Base-by-base conservation (phyloP, 2,888 invertebrate genomes). In the Leptopilina myrica region DNA sequence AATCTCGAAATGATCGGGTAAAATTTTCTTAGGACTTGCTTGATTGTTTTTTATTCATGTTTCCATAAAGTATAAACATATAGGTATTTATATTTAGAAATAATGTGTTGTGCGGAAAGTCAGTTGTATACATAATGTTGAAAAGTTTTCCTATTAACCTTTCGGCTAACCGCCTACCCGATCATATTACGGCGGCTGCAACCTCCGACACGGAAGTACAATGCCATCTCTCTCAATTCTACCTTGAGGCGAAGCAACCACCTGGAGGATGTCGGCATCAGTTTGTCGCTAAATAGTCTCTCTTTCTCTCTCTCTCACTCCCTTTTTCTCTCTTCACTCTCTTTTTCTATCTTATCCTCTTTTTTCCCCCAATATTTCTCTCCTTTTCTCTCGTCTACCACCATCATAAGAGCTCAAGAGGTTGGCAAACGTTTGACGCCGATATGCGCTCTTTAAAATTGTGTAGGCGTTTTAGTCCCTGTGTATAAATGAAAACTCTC, bases 341-440 rank as follows among this genome's bases (percentile, higher is more conserved):
- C 33, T 33, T 33, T 33, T 33, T 33, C 33, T 33, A 33, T 33
- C 33, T 33, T 33, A 33, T 33, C 33, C 33, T 33, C 33, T 33
- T 5, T 33, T 33, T 33, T 33, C 4, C 5, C 5, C 5, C 33
- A 4, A 33, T 33, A 33, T 33, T 33, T 33, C 33, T 33, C 33
- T 33, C 33, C 3, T 33, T 33, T 33, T 33, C 33, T 33, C 33
- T 43, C 43, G 43, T 43, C 49, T 49, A 12, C 49, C 11, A 12
- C 86, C 85, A 86, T 85, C 84, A 85, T 80, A 83, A 81, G 83
- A 43, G 43, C 81, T 83, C 82, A 64, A 56, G 73, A 73, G 85
- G 85, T 86, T 85, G 84, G 85, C 81, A 85, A 84, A 86, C 83
- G 85, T 87, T 88, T 86, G 86, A 87, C 84, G 86, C 86, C 86